Base-by-base conservation (phyloP, 1,140 invertebrate species). In the Drosophila pseudoobscura region DNA sequence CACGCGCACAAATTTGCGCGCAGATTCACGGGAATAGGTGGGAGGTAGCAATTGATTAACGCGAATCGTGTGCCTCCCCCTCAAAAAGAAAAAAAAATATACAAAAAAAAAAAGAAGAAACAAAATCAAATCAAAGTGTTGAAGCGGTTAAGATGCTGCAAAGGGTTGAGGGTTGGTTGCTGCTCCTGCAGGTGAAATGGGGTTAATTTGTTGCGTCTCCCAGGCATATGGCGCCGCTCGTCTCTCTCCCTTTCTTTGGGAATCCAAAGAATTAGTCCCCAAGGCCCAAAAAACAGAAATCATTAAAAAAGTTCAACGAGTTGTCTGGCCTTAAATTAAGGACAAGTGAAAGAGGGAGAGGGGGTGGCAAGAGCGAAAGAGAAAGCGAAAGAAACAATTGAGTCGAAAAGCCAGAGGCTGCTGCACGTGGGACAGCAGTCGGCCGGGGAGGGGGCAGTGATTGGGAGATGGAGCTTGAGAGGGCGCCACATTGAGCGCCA, bases 41-140 rank as follows among this genome's bases (percentile, higher is more conserved):
- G 41, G 45, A 15, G 24, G 11, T 39, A 52, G 57, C 70, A 78
- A 82, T 83, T 83, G 79, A 83, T 83, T 82, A 83, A 58, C 62
- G 56, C 62, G 35, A 62, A 51, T 46, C 35, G 45, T 39, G 35
- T 39, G 35, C 35, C 35, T 13, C 35, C 35, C 35, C 35, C 1
- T 11, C 11, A 1, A 58, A 55, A 7, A 54, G 0, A 58, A 55
- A 7, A 58, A 55, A 7, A 54, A 39, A 20, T 50, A 26, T 47
- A 45, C 35, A 11, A 15, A 24, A 52, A 56, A 24, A 56, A 35
- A 49, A 61, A 64, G 59, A 65, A 59, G 49, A 47, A 66, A 55
- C 43, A 52, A 78, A 88, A 88, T 88, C 83, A 88, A 87, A 87
- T 87, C 78, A 88, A 88, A 87, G 83, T 87, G 83, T 83, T 87